Evolutionary conservation across 2,888 invertebrate genomes (phyloP), one percentile per base, ranked within the genome.

Genomic region (Lepas anatifera): DNA sequence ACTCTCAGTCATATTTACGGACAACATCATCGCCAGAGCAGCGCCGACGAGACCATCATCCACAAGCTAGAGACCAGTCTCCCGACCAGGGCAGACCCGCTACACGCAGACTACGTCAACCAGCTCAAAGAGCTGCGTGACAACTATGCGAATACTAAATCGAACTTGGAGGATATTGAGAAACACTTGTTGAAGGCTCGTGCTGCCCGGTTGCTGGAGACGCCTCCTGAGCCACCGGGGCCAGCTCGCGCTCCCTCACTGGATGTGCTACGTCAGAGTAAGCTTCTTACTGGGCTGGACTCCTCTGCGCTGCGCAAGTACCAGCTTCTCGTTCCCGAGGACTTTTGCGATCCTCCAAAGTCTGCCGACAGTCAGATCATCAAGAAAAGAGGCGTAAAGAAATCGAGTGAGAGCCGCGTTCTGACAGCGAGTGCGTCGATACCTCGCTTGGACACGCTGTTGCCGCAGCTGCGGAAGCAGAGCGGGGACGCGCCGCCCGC

Each of bases 331-430:
- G 63, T 71, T 32, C 68, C 70, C 3, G 39, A 70, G 22, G 71
- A 64, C n/a, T 73, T 71, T 37, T 72, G 82, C 32, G 73, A 81
- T 39, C 77, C 79, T 50, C 78, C 77, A 37, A 80, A 87, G 75
- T 92, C 92, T 77, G 80, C 92, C 37, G 87, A 87, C 77, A 89
- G 90, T 72, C 87, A 89, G 77, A 92, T 92, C 0, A 89, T 87
- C 32, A 92, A 92, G 92, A 90, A 92, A 90, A 84, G 85, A 76
- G 87, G 90, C 13, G 77, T 81, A 73, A 80, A 80, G 80, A 39
- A 68, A 22, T 22, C 22, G 7, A 0, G 7, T 11, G 35, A 35
- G 22, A 18, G 32, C 22, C 13, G 32, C 25, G 25, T 39, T 68
- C 52, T 68, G 70, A 10, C 32, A 69, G 4, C 52, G 46, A 72